Percentiles rank a stretch among this genome's conserved stretches.
Evolutionary conservation across 2,113 vertebrate species (phyloP).

Genomic region (Rutilus rutilus): DNA sequence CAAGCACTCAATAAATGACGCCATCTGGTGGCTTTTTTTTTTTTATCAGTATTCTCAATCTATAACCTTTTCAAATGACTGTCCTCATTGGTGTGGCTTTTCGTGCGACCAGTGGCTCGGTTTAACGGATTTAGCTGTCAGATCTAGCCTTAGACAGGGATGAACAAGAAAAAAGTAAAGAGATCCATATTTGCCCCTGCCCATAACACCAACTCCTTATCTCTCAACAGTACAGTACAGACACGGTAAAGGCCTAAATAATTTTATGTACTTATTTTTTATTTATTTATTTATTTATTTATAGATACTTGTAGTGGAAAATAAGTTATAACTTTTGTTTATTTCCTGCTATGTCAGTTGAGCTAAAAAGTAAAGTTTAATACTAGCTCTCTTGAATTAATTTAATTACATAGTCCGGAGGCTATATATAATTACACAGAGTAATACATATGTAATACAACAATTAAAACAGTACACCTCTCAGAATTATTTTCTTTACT

Average conservation of each 20-base stretch:
- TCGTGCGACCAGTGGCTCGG: background rate
- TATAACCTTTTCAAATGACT: background rate
- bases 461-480: too few relatives aligned
- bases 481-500: background rate
- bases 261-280: background rate
- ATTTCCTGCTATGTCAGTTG: background rate
- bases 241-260: too few relatives aligned
- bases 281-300: background rate
- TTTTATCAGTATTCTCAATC: slow-evolving; percentile 4
- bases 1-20: background rate
- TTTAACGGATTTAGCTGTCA: background rate
- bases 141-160: background rate
- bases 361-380: background rate
- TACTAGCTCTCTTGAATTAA: background rate
- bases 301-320: background rate
- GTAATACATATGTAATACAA: too few relatives aligned
- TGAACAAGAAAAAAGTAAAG: background rate
- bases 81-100: slow-evolving; percentile 9
- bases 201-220: background rate
- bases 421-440: too few relatives aligned
- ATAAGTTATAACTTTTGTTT: background rate
- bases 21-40: slow-evolving; percentile 18
- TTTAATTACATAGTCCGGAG: too few relatives aligned
- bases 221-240: background rate
- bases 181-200: background rate